Percentiles rank a stretch among this genome's conserved stretches.
phyloP scores from a whole-genome alignment of 2,113 vertebrate species.

The Oostethus manadensis region DNA sequence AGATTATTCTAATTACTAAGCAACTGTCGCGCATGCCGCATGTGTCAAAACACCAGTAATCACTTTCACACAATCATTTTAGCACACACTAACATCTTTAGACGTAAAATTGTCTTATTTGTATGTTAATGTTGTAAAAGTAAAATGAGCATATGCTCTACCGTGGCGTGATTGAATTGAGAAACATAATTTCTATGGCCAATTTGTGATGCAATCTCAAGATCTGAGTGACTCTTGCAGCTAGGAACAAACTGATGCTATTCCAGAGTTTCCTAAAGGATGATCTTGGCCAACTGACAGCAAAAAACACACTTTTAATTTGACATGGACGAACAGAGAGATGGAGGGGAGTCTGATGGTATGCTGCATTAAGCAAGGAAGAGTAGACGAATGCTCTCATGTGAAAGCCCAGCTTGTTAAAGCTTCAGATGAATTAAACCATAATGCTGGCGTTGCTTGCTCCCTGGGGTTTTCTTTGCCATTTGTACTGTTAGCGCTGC shows the following conservation, averaged over 20 bases:
- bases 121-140: slow-evolving; percentile 57
- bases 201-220: slow-evolving; percentile 51
- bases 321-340: slow-evolving; percentile 11
- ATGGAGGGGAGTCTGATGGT: slow-evolving; percentile 18
- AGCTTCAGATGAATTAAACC: slow-evolving; percentile 53
- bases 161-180: slow-evolving; percentile 38
- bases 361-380: slow-evolving; percentile 24
- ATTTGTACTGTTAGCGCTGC: slow-evolving; percentile 57
- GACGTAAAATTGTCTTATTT: slow-evolving; percentile 66
- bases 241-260: slow-evolving; percentile 21
- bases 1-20: slow-evolving; percentile 76
- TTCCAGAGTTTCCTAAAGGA: slow-evolving; percentile 28
- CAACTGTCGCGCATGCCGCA: slow-evolving; percentile 65
- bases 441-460: slow-evolving; percentile 52
- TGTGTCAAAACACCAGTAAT: slow-evolving; percentile 63
- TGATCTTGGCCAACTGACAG: slow-evolving; percentile 26
- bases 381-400: slow-evolving; percentile 34
- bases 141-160: slow-evolving; percentile 45
- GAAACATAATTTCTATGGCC: slow-evolving; percentile 52
- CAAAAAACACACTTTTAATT: slow-evolving; percentile 1
- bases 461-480: slow-evolving; percentile 60
- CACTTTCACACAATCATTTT: slow-evolving; percentile 65
- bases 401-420: slow-evolving; percentile 39
- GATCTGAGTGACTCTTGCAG: slow-evolving; percentile 37
- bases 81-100: slow-evolving; percentile 60